Conservation (phyloP, 2,888 invertebrate genomes). For the Tridacna gigas region DNA sequence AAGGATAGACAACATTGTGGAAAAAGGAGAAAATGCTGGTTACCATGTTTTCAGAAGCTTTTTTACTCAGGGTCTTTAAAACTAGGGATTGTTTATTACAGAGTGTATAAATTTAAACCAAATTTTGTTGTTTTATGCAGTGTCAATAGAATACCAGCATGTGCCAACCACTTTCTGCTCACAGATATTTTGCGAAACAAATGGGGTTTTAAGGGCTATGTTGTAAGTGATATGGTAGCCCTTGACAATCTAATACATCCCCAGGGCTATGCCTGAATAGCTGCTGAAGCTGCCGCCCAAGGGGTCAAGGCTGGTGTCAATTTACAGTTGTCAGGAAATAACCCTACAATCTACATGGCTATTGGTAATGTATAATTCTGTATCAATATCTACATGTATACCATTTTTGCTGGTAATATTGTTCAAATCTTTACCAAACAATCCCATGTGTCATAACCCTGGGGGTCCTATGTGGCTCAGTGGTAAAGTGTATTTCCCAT, state of each 20-base stretch:
- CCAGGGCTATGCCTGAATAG: slow-evolving; percentile 72
- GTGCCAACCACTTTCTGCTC: slow-evolving; percentile 79
- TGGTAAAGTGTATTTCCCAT: too few relatives aligned
- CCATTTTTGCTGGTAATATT: too few relatives aligned
- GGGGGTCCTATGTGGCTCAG: too few relatives aligned
- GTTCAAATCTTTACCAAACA: too few relatives aligned
- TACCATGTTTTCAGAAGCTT: not conserved
- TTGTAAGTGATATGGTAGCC: slow-evolving; percentile 81
- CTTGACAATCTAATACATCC: slow-evolving; percentile 73
- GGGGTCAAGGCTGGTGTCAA: slow-evolving; percentile 76
- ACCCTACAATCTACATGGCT: slow-evolving; percentile 50
- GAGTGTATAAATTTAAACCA: too few relatives aligned
- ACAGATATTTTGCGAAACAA: slow-evolving; percentile 78
- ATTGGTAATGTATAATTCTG: slow-evolving; percentile 52
- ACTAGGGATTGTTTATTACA: not conserved
- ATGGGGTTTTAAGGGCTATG: slow-evolving; percentile 82
- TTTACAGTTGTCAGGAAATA: slow-evolving; percentile 68
- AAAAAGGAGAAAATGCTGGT: too few relatives aligned
- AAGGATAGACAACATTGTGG: too few relatives aligned
- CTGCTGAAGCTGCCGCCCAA: slow-evolving; percentile 71
- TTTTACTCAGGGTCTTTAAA: not conserved
- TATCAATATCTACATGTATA: too few relatives aligned
- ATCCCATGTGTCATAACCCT: too few relatives aligned
- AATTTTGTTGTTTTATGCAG: slow-evolving; percentile 56
- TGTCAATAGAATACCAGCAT: slow-evolving; percentile 82